Evolutionary conservation across 2,113 vertebrate genomes (phyloP).

Genomic region (Podarcis cretensis): DNA sequence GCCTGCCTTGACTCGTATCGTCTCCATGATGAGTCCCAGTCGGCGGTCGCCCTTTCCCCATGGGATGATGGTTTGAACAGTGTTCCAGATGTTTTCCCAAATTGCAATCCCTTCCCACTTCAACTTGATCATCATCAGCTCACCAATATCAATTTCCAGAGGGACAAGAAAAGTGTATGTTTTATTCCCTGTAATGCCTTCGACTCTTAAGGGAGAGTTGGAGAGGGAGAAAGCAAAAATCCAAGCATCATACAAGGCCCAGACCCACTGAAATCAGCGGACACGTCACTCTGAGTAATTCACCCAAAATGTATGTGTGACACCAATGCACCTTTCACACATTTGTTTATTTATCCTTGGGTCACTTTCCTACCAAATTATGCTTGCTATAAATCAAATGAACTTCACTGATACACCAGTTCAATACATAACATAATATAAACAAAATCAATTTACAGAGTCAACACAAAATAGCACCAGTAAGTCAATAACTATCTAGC

Average conservation of each 20-base stretch:
- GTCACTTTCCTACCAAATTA: neutral
- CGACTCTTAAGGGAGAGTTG: slow-evolving; percentile 67
- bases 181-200: slow-evolving; percentile 83
- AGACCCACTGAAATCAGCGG: neutral
- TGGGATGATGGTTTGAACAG: slow-evolving; percentile 83
- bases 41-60: slow-evolving; percentile 73
- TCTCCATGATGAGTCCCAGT: slow-evolving; percentile 80
- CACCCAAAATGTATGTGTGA: neutral
- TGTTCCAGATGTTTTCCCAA: slow-evolving; percentile 89
- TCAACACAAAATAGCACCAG: neutral
- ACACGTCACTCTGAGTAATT: too few relatives aligned
- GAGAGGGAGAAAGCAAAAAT: neutral
- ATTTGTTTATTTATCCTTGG: neutral
- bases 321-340: too few relatives aligned
- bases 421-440: neutral
- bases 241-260: neutral
- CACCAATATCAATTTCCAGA: slow-evolving; percentile 87
- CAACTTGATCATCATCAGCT: slow-evolving; percentile 85
- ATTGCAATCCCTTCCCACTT: slow-evolving; percentile 83
- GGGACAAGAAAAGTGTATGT: slow-evolving; percentile 90
- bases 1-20: slow-evolving; percentile 86
- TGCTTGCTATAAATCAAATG: neutral
- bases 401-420: neutral
- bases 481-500: neutral
- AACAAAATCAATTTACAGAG: neutral